Evolutionary conservation across 2,888 invertebrate genomes (phyloP).

Genomic region (Apocheima hispidaria): DNA sequence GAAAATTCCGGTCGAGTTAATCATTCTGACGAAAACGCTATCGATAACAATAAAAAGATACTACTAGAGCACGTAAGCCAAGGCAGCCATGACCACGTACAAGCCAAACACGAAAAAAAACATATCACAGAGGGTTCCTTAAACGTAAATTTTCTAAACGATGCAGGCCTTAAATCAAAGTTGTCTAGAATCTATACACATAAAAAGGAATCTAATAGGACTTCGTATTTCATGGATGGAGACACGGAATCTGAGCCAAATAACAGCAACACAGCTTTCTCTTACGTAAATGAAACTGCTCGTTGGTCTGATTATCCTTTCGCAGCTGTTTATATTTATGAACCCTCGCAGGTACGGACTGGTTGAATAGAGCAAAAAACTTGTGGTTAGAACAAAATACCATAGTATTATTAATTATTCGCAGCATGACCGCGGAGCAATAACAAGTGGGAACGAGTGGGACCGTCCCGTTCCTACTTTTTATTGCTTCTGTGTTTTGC

Average conservation of each 20-base stretch:
- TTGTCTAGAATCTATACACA: slow-evolving; percentile 1
- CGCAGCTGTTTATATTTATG: slow-evolving; percentile 71
- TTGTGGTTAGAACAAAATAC: neutral
- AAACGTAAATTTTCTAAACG: slow-evolving; percentile 6
- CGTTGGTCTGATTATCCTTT: slow-evolving; percentile 71
- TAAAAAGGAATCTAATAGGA: slow-evolving; percentile 11
- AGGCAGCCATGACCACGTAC: slow-evolving; percentile 47
- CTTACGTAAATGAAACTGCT: slow-evolving; percentile 41
- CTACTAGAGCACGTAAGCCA: slow-evolving; percentile 55
- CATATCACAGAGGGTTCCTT: slow-evolving; percentile 47
- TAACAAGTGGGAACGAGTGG: too few species aligned
- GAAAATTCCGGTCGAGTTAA: slow-evolving; percentile 26
- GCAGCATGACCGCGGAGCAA: too few species aligned
- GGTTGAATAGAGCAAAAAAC: neutral
- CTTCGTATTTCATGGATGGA: slow-evolving; percentile 12
- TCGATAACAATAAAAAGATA: slow-evolving; percentile 42
- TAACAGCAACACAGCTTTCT: slow-evolving; percentile 20
- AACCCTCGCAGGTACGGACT: slow-evolving; percentile 67
- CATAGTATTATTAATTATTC: too few species aligned
- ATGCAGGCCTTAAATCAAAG: slow-evolving; percentile 14
- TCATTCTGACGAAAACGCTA: slow-evolving; percentile 37
- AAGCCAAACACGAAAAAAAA: slow-evolving; percentile 59
- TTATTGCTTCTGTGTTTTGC: too few species aligned
- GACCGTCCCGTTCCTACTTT: too few species aligned
- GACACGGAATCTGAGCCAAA: slow-evolving; percentile 22